phyloP scores from a whole-genome alignment of 2,797 vertebrate genomes.

The Eleutherodactylus coqui region DNA sequence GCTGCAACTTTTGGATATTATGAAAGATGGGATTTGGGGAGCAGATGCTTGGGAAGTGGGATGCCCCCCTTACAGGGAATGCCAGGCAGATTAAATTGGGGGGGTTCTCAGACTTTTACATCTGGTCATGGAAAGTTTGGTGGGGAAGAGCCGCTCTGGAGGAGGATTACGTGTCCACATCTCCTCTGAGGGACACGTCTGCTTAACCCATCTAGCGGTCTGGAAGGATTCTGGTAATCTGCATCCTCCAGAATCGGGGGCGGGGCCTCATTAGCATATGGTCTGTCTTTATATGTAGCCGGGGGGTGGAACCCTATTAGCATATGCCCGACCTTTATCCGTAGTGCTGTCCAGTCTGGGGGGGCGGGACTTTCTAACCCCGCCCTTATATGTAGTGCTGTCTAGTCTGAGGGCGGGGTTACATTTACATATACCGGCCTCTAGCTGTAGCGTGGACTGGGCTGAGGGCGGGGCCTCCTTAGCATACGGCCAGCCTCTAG shows the following conservation, averaged over 20 bases:
- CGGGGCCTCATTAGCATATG: constrained; percentile 19
- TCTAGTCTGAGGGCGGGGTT: no score
- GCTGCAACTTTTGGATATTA: background rate
- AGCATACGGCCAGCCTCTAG: background rate
- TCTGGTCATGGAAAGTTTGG: constrained; percentile 47
- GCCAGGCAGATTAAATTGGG: no score
- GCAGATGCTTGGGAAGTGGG: no score
- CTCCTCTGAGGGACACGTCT: constrained; percentile 58
- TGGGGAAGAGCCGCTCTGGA: constrained; percentile 5
- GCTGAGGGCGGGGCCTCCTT: constrained; percentile 16
- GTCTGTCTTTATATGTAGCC: background rate
- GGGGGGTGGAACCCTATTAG: no score
- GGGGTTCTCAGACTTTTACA: background rate
- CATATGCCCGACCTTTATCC: no score
- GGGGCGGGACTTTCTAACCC: no score
- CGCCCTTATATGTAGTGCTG: no score
- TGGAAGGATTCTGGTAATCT: constrained; percentile 6
- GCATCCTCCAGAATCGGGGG: background rate
- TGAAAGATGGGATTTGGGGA: no score
- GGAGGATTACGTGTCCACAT: constrained; percentile 62
- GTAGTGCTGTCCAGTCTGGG: no score
- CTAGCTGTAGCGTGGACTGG: no score
- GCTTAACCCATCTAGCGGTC: constrained; percentile 60
- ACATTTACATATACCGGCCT: no score
- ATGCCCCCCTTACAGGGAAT: no score